These are phyloP conservation scores for Lepidurus arcticus DNA, from an alignment of 1,140 invertebrate genomes.

Conservation along the genomic window DNA sequence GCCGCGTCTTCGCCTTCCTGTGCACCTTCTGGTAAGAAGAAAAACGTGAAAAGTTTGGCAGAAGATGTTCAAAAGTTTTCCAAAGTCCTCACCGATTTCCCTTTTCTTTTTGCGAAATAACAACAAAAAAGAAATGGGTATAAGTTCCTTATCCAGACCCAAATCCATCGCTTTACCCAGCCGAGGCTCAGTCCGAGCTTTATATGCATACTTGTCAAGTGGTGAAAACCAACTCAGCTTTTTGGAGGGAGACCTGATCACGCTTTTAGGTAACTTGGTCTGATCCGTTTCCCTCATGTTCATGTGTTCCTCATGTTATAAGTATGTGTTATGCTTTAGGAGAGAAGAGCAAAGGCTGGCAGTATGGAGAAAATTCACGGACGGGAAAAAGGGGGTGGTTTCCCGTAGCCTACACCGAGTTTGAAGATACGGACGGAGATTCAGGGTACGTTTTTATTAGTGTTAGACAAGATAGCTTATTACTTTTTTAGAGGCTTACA, in stretches of 20 bases:
- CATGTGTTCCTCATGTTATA: neutral
- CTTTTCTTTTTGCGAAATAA: neutral
- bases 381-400: conserved; percentile 90
- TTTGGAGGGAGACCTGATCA: conserved; percentile 81
- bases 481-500: neutral
- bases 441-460: conserved; percentile 27
- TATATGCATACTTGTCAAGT: conserved; percentile 83
- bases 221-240: conserved; percentile 89
- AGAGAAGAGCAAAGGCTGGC: conserved; percentile 88
- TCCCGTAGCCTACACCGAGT: conserved; percentile 84
- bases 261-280: conserved; percentile 61
- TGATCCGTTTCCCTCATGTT: too few species aligned
- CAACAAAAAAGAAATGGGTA: conserved; percentile 25
- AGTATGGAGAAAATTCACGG: conserved; percentile 85
- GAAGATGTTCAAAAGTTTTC: neutral
- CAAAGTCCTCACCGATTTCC: neutral
- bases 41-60: neutral
- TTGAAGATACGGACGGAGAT: conserved; percentile 42
- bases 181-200: conserved; percentile 62
- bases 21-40: conserved; percentile 2
- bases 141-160: conserved; percentile 48
- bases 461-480: too few species aligned
- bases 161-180: conserved; percentile 63
- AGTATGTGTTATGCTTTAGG: conserved; percentile 43
- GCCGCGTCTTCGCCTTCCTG: neutral